These are phyloP conservation scores for Coleophora flavipennella DNA, from an alignment of 2,888 invertebrate genomes.

Conservation along the genomic window DNA sequence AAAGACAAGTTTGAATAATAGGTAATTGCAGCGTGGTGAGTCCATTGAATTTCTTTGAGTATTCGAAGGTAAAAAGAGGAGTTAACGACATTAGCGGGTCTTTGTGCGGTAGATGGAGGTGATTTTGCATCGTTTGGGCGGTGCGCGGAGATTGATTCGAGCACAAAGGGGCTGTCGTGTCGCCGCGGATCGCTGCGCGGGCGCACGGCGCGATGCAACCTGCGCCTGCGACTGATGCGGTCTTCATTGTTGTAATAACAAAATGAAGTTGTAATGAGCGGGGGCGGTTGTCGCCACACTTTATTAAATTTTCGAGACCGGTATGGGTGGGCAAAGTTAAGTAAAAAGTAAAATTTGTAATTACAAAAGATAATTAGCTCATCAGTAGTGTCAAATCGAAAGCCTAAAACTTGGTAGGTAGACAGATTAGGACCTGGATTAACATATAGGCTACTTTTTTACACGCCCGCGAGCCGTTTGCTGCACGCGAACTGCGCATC, in stretches of 20 bases:
- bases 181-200: slow-evolving; percentile 3
- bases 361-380: too few relatives aligned
- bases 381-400: too few relatives aligned
- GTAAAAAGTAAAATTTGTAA: too few relatives aligned
- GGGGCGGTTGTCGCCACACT: slow-evolving; percentile 23
- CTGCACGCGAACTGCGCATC: too few relatives aligned
- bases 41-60: slow-evolving; percentile 25
- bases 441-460: too few relatives aligned
- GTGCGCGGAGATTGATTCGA: slow-evolving; percentile 51
- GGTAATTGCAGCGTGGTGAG: slow-evolving; percentile 19
- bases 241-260: slow-evolving; percentile 62
- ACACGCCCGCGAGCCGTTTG: too few relatives aligned
- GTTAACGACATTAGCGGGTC: slow-evolving; percentile 55
- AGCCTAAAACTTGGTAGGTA: too few relatives aligned
- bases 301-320: background rate
- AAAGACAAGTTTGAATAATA: slow-evolving; percentile 9
- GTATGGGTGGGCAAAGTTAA: too few relatives aligned
- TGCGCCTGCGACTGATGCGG: slow-evolving; percentile 19
- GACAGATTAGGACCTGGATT: too few relatives aligned
- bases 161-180: slow-evolving; percentile 52
- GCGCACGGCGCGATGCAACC: too few relatives aligned
- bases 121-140: slow-evolving; percentile 54
- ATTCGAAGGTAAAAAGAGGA: slow-evolving; percentile 34
- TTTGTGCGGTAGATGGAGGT: slow-evolving; percentile 57
- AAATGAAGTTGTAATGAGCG: slow-evolving; percentile 69